phyloP scores from a whole-genome alignment of 2,888 invertebrate species.

The Agonopterix arenella region DNA sequence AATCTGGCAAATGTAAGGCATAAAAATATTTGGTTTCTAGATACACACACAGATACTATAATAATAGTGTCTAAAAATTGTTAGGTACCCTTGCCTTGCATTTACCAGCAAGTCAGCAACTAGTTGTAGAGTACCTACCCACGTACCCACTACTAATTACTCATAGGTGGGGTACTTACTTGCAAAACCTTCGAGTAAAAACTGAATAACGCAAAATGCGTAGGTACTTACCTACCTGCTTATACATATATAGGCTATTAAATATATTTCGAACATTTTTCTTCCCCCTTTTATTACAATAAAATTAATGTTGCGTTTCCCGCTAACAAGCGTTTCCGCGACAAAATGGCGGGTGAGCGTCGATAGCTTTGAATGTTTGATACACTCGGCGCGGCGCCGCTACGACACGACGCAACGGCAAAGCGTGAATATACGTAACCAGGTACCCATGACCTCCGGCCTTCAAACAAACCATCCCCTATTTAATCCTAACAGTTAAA shows the following conservation, averaged over 20 bases:
- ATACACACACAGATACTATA: too few species aligned
- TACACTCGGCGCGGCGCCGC: slow-evolving; percentile 24
- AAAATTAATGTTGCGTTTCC: slow-evolving; percentile 36
- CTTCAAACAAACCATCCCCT: slow-evolving; percentile 7
- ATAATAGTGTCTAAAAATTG: too few species aligned
- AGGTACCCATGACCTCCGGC: slow-evolving; percentile 15
- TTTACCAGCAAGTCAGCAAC: too few species aligned
- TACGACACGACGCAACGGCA: slow-evolving; percentile 16
- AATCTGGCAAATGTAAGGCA: too few species aligned
- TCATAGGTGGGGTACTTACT: too few species aligned
- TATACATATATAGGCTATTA: slow-evolving; percentile 1
- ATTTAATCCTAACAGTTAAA: neutral
- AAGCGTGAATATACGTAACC: slow-evolving; percentile 19
- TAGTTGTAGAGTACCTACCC: too few species aligned
- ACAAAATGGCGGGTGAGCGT: slow-evolving; percentile 34
- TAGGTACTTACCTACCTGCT: neutral
- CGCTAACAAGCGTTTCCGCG: slow-evolving; percentile 30
- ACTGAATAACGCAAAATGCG: slow-evolving; percentile 2
- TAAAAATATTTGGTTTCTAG: too few species aligned
- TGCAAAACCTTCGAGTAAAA: too few species aligned
- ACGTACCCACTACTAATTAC: too few species aligned
- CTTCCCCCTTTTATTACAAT: slow-evolving; percentile 24
- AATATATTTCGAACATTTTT: slow-evolving; percentile 14
- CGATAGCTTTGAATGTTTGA: slow-evolving; percentile 44
- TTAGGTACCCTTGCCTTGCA: too few species aligned